phyloP scores from a whole-genome alignment of 2,113 vertebrate species.

The Mugil cephalus region DNA sequence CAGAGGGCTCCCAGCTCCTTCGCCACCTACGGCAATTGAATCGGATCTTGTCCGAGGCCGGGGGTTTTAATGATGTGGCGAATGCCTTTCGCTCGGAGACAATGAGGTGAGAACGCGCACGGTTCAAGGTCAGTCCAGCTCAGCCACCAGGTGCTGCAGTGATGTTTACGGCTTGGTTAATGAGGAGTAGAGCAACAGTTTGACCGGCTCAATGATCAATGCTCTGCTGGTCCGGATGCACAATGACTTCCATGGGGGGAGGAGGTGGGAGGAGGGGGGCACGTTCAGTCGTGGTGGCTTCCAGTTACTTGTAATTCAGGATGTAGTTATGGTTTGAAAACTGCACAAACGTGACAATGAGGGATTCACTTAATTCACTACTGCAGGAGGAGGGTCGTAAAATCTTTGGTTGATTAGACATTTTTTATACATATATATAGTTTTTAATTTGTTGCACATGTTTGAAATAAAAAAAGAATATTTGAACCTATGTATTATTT shows the following conservation, averaged over 20 bases:
- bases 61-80: constrained; percentile 67
- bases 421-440: too few relatives aligned
- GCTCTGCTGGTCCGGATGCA: constrained; percentile 5
- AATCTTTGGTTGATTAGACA: too few relatives aligned
- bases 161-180: constrained; percentile 46
- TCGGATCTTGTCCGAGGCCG: constrained; percentile 36
- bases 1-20: constrained; percentile 11
- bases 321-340: too few relatives aligned
- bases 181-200: constrained; percentile 20
- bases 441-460: too few relatives aligned
- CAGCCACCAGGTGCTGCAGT: constrained; percentile 26
- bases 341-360: too few relatives aligned
- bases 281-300: neutral
- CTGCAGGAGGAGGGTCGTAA: too few relatives aligned
- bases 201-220: constrained; percentile 24
- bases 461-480: too few relatives aligned
- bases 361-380: neutral
- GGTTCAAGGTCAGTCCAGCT: constrained; percentile 54
- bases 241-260: neutral
- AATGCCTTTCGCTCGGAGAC: constrained; percentile 44
- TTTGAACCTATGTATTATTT: too few relatives aligned
- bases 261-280: too few relatives aligned
- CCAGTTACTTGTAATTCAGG: neutral
- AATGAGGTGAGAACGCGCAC: constrained; percentile 37
- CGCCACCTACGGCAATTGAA: constrained; percentile 29